Conservation (phyloP, 1,140 invertebrate genomes). For the Harlomillsia oculata region DNA sequence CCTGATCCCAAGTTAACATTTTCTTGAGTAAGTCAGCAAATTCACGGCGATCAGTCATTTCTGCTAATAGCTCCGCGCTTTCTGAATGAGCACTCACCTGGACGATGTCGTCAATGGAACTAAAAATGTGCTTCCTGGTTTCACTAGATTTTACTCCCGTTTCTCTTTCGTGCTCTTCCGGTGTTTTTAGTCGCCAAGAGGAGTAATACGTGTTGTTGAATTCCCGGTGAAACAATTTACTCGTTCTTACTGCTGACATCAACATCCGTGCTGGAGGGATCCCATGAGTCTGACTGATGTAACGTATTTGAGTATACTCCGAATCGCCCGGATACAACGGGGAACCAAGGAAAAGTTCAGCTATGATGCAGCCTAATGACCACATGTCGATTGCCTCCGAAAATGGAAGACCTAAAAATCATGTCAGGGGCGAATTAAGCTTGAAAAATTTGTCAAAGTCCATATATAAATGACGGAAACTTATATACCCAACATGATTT, state of each 20-base stretch:
- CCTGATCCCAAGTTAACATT: constrained; percentile 96
- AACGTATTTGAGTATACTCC: constrained; percentile 98
- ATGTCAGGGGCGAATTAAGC: background rate
- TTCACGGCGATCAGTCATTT: constrained; percentile 89
- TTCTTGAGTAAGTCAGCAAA: constrained; percentile 94
- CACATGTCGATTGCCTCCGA: constrained; percentile 99
- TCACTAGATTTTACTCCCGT: constrained; percentile 98
- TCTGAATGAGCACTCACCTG: constrained; percentile 94
- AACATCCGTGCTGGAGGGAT: constrained; percentile 96
- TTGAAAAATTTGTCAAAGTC: constrained; percentile 14
- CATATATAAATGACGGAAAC: background rate
- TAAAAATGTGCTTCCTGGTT: constrained; percentile 98
- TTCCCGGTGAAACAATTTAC: constrained; percentile 96
- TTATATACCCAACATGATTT: constrained; percentile 88
- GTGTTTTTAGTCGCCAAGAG: constrained; percentile 94
- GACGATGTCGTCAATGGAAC: constrained; percentile 97
- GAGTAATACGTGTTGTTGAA: constrained; percentile 93
- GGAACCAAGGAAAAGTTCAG: constrained; percentile 98
- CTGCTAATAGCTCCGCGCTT: constrained; percentile 84
- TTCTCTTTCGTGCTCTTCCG: constrained; percentile 95
- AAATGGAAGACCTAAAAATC: constrained; percentile 73
- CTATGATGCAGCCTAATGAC: constrained; percentile 98
- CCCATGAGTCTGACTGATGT: constrained; percentile 82
- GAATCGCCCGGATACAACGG: constrained; percentile 98
- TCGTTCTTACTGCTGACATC: constrained; percentile 96